A percentile compares a stretch with the other conserved stretches of the same genome.
Evolutionary conservation across 2,797 vertebrate species (phyloP).

Genomic region (Centroberyx gerrardi): DNA sequence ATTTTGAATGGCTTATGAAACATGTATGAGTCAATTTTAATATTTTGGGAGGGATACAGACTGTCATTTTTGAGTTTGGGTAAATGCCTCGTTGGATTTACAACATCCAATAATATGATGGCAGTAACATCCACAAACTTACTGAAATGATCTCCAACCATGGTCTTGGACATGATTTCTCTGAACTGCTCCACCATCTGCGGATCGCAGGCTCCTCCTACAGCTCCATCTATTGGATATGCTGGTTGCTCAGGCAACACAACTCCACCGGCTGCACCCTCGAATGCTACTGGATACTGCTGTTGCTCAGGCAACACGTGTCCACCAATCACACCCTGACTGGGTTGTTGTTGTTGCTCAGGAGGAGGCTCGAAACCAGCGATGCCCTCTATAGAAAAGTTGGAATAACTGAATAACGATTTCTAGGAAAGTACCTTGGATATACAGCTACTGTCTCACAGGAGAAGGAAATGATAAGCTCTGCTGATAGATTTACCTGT

Average conservation of each 20-base stretch:
- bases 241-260: slow-evolving; percentile 77
- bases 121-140: slow-evolving; percentile 53
- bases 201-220: slow-evolving; percentile 46
- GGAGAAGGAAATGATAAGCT: slow-evolving; percentile 20
- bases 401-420: slow-evolving; percentile 59
- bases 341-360: slow-evolving; percentile 72
- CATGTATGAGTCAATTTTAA: background rate
- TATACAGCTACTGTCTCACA: slow-evolving; percentile 37
- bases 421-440: slow-evolving; percentile 41
- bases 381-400: slow-evolving; percentile 77
- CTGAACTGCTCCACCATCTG: slow-evolving; percentile 68
- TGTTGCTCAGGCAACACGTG: slow-evolving; percentile 76
- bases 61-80: slow-evolving; percentile 1
- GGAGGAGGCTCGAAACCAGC: slow-evolving; percentile 71
- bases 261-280: slow-evolving; percentile 58
- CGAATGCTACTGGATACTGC: slow-evolving; percentile 70
- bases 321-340: slow-evolving; percentile 67
- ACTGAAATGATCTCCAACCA: slow-evolving; percentile 74
- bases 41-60: background rate
- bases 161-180: slow-evolving; percentile 67
- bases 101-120: background rate
- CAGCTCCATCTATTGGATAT: slow-evolving; percentile 60
- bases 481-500: slow-evolving; percentile 64
- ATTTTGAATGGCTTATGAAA: background rate
- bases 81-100: background rate